These are phyloP conservation scores for Syngnathus rostellatus DNA, from an alignment of 2,797 vertebrate genomes.

Conservation along the genomic window DNA sequence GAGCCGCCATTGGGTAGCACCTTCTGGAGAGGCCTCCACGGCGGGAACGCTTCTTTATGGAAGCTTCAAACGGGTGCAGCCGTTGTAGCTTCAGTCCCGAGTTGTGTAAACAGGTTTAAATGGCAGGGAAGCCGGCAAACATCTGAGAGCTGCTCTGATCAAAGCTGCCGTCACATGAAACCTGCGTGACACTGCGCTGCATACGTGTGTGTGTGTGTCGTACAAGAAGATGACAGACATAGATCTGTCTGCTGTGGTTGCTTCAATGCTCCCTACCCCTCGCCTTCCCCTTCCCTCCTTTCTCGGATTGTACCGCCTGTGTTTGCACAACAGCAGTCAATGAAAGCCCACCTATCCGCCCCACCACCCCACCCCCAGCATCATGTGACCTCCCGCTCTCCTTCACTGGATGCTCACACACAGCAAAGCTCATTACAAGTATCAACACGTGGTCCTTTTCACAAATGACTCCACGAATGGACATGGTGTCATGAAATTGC, in stretches of 20 bases:
- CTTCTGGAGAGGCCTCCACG: background rate
- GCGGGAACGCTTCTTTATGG: background rate
- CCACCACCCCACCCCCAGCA: conserved; percentile 18
- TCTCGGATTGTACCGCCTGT: conserved; percentile 35
- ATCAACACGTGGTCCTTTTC: background rate
- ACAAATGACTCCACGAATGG: background rate
- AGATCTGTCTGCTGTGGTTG: conserved; percentile 48
- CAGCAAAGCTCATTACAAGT: background rate
- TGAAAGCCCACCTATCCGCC: conserved; percentile 45
- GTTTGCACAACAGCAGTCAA: conserved; percentile 56
- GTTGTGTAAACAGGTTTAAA: conserved; percentile 64
- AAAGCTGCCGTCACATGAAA: conserved; percentile 58
- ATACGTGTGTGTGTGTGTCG: conserved; percentile 16
- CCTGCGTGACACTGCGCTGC: conserved; percentile 37
- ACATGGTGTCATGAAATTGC: too few relatives aligned
- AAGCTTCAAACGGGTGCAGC: conserved; percentile 22
- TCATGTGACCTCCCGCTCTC: conserved; percentile 10
- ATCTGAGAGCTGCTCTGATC: conserved; percentile 62
- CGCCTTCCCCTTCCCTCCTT: background rate
- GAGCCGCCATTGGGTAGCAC: background rate
- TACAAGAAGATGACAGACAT: conserved; percentile 52
- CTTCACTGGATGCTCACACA: background rate
- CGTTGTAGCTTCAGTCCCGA: conserved; percentile 36
- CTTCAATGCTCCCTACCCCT: conserved; percentile 25
- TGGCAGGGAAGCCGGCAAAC: conserved; percentile 52